Percentiles rank a stretch among this genome's conserved stretches.
phyloP scores from a whole-genome alignment of 2,797 vertebrate genomes.

The Eupleurogrammus muticus region DNA sequence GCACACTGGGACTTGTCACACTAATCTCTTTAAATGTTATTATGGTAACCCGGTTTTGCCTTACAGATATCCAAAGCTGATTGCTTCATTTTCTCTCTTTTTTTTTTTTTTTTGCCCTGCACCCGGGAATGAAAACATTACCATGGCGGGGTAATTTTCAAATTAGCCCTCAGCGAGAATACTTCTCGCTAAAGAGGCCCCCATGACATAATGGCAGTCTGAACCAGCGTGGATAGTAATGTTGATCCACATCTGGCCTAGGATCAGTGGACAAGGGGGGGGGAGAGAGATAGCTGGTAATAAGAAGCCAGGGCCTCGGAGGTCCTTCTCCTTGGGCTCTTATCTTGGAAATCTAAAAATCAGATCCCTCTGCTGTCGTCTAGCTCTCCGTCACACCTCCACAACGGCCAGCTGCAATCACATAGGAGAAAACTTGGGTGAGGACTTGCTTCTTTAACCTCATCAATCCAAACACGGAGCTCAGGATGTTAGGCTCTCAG shows the following conservation, averaged over 20 bases:
- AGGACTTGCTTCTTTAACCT: conserved; percentile 66
- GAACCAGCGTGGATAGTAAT: conserved; percentile 55
- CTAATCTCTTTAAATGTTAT: conserved; percentile 80
- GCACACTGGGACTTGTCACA: conserved; percentile 69
- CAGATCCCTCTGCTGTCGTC: conserved; percentile 45
- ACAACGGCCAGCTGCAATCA: conserved; percentile 70
- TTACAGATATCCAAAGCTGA: conserved; percentile 61
- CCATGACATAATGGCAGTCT: conserved; percentile 54
- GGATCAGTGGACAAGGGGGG: conserved; percentile 49
- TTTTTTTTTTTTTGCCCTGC: conserved; percentile 28
- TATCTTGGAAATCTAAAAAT: conserved; percentile 55
- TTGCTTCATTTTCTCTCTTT: conserved; percentile 56
- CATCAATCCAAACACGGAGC: conserved; percentile 62
- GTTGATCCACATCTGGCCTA: conserved; percentile 65
- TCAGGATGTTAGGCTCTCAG: conserved; percentile 50
- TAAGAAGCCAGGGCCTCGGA: conserved; percentile 48
- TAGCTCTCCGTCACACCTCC: conserved; percentile 26
- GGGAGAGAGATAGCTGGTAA: conserved; percentile 27
- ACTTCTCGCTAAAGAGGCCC: conserved; percentile 51
- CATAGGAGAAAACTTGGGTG: conserved; percentile 52
- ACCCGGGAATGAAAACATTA: conserved; percentile 65
- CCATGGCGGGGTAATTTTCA: conserved; percentile 62
- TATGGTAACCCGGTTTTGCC: conserved; percentile 71
- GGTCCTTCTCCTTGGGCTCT: conserved; percentile 42
- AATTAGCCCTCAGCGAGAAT: conserved; percentile 59